Percentiles rank a stretch among this genome's conserved stretches.
Conservation (phyloP, 2,797 vertebrate genomes). For the Adrianichthys oophorus region DNA sequence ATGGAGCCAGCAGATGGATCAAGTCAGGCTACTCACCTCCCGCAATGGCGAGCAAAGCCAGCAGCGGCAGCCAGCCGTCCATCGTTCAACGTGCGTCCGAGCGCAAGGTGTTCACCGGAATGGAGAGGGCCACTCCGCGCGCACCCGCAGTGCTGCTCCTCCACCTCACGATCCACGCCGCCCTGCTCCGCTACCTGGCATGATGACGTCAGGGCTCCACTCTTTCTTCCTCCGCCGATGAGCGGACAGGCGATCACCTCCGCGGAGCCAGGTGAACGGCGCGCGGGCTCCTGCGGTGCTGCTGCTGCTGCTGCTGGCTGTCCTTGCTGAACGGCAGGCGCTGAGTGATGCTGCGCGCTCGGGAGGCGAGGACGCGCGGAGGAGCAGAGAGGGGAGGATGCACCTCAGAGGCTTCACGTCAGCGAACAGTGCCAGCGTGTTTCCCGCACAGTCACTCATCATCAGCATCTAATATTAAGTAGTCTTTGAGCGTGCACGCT, state of each 20-base stretch:
- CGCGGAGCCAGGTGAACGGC: conserved; percentile 62
- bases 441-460: conserved; percentile 42
- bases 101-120: conserved; percentile 66
- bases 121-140: conserved; percentile 56
- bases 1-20: conserved; percentile 43
- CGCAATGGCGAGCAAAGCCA: conserved; percentile 76
- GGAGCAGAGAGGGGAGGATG: conserved; percentile 20
- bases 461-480: conserved; percentile 35
- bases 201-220: conserved; percentile 52
- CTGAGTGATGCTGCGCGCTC: conserved; percentile 62
- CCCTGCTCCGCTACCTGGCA: conserved; percentile 62
- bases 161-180: conserved; percentile 22
- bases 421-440: conserved; percentile 35
- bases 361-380: conserved; percentile 52
- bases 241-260: conserved; percentile 7
- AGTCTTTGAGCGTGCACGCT: conserved; percentile 2
- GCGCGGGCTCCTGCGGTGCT: conserved; percentile 35
- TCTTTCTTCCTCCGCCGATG: conserved; percentile 20
- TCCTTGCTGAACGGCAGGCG: conserved; percentile 40
- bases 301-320: conserved; percentile 15
- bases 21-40: conserved; percentile 76
- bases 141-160: conserved; percentile 51
- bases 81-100: conserved; percentile 58
- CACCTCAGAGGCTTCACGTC: conserved; percentile 45
- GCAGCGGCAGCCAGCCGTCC: conserved; percentile 58